Conservation (phyloP, 2,113 vertebrate genomes). For the Zosterops borbonicus region DNA sequence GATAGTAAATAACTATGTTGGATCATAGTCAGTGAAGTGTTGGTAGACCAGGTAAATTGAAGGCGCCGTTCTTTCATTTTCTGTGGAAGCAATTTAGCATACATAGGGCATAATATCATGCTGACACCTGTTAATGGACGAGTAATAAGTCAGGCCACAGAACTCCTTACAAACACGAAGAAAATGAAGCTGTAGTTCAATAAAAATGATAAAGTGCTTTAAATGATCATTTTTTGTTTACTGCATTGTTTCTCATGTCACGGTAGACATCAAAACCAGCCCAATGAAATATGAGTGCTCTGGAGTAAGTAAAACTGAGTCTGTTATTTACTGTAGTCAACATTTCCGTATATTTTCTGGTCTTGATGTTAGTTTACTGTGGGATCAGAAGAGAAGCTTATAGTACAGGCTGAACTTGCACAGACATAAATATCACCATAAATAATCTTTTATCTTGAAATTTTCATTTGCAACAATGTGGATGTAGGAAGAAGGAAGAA, state of each 20-base stretch:
- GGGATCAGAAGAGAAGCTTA: constrained; percentile 21
- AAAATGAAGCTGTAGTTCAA: constrained; percentile 40
- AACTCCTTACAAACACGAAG: not conserved
- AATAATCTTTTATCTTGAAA: constrained; percentile 57
- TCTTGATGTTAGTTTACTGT: constrained; percentile 30
- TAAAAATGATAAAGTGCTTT: constrained; percentile 75
- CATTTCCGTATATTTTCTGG: constrained; percentile 27
- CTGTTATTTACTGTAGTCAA: constrained; percentile 21
- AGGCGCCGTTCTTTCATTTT: not conserved
- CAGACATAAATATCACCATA: constrained; percentile 39
- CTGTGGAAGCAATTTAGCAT: not conserved
- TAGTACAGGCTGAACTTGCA: not conserved
- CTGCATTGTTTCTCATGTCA: constrained; percentile 19
- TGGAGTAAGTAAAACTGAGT: constrained; percentile 29
- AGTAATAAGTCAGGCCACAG: constrained; percentile 12
- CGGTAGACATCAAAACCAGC: constrained; percentile 23
- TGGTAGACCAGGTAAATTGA: not conserved
- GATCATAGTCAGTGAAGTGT: not conserved
- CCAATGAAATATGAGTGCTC: not conserved
- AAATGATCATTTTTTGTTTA: constrained; percentile 34
- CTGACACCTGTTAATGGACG: not conserved
- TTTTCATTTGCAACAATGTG: not conserved
- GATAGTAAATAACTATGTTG: not conserved
- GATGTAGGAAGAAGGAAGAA: not conserved
- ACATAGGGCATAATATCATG: not conserved